Evolutionary conservation across 2,113 vertebrate genomes (phyloP).

Genomic region (Toxotes chatareus): DNA sequence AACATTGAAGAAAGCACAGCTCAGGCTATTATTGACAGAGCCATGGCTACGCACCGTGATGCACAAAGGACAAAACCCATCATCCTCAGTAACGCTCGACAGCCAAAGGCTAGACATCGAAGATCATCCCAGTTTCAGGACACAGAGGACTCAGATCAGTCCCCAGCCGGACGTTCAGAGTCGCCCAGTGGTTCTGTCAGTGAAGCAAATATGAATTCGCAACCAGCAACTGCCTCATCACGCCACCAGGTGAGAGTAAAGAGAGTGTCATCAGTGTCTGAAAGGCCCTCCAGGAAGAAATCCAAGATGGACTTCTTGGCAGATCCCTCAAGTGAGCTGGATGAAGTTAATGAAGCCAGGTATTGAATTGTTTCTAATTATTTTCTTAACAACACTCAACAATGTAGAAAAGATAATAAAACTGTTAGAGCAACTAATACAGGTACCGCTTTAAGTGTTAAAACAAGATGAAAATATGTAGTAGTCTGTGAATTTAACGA

Average conservation of each 20-base stretch:
- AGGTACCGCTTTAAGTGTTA: neutral
- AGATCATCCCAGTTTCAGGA: conserved; percentile 26
- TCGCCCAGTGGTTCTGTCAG: neutral
- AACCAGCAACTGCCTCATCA: conserved; percentile 27
- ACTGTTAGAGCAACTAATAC: neutral
- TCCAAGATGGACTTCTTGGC: conserved; percentile 79
- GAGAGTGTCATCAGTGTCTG: conserved; percentile 71
- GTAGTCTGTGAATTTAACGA: neutral
- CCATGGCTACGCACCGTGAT: conserved; percentile 70
- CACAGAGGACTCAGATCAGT: conserved; percentile 40
- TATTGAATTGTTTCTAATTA: conserved; percentile 23
- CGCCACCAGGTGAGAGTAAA: conserved; percentile 78
- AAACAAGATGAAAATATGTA: neutral
- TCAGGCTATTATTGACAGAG: conserved; percentile 76
- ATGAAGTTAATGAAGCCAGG: conserved; percentile 67
- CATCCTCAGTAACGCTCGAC: conserved; percentile 45
- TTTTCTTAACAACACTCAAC: neutral
- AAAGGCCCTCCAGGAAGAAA: conserved; percentile 79
- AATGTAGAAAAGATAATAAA: neutral
- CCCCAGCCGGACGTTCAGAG: conserved; percentile 2
- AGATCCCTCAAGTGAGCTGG: conserved; percentile 57
- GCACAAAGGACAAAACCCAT: conserved; percentile 47
- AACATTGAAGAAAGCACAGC: conserved; percentile 47
- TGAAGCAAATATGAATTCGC: conserved; percentile 7
- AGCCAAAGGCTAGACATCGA: neutral